Base-by-base conservation (phyloP, 2,797 vertebrate genomes). In the Tiaroga cobitis region DNA sequence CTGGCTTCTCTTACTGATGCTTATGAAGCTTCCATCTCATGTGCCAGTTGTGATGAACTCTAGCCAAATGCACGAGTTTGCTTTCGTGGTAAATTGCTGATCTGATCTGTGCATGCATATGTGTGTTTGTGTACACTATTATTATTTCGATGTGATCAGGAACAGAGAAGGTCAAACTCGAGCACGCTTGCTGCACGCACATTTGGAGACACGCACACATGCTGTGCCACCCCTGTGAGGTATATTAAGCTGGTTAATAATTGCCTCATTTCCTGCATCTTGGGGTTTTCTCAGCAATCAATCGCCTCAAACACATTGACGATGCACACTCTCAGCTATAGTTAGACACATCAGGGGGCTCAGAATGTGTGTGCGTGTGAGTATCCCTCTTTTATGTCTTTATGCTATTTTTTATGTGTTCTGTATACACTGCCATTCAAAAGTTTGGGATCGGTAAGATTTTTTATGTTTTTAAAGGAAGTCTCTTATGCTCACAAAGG, bases 201-300 rank as follows among this genome's bases (percentile, higher is more conserved):
- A 15, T 67, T 63, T 32, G 2, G 24, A 81, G 65, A 85, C 59
- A 70, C 49, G n/a, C 68, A 63, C 56, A 75, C 87, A 85, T 61
- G 72, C 43, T 63, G 41, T 51, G 49, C n/a, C 72, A 61, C 75
- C 69, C 54, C 61, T 73, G 61, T 73, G 79, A 87, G 81, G 83
- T 78, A 81, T 81, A 73, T 87, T 89, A 88, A 79, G 82, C 84
- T 88, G 63, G 54, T 84, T 83, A 86, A 90, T 88, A 90, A 90
- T 85, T 88, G 83, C 76, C 83, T 89, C 77, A 88, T 90, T 89
- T 85, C 85, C 87, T 86, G 82, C 21, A 78, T 88, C 85, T 87
- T 81, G 85, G 81, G 43, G 80, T 87, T 87, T 80, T 80, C 87
- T 89, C 37, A 18, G 72, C 69, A 84, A 84, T 88, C 83, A 85